These are phyloP conservation scores for Hyposoter dolosus DNA, from an alignment of 2,888 invertebrate genomes.

Conservation along the genomic window DNA sequence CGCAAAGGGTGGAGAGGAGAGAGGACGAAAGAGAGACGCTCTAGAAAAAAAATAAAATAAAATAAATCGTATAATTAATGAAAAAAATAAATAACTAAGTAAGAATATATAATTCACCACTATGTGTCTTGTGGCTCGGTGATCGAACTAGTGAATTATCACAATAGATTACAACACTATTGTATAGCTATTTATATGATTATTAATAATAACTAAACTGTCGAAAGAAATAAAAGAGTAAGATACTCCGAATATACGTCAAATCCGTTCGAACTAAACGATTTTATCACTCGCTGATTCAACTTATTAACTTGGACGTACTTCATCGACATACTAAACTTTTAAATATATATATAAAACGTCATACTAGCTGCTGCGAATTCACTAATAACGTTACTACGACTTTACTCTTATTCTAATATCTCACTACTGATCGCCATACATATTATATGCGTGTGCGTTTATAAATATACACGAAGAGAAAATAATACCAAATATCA, in stretches of 20 bases:
- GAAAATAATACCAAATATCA: no score
- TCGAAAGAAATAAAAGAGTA: slow-evolving; percentile 10
- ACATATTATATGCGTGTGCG: neutral
- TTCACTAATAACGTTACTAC: slow-evolving; percentile 65
- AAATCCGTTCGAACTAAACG: slow-evolving; percentile 65
- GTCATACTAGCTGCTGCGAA: slow-evolving; percentile 60
- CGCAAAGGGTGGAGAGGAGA: neutral
- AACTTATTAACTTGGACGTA: slow-evolving; percentile 44
- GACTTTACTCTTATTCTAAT: slow-evolving; percentile 61
- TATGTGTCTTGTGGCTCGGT: slow-evolving; percentile 76
- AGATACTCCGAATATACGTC: slow-evolving; percentile 52
- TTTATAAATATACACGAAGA: no score
- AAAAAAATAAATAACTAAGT: slow-evolving; percentile 32
- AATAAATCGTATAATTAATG: neutral
- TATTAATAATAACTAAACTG: slow-evolving; percentile 56
- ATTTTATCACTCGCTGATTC: slow-evolving; percentile 66
- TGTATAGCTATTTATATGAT: slow-evolving; percentile 69
- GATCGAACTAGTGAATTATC: slow-evolving; percentile 73
- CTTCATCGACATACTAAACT: slow-evolving; percentile 11
- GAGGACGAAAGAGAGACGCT: slow-evolving; percentile 9
- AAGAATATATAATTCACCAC: slow-evolving; percentile 72
- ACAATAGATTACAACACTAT: slow-evolving; percentile 67
- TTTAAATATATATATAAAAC: slow-evolving; percentile 12
- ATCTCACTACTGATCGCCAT: slow-evolving; percentile 58
- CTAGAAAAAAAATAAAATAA: neutral